These are phyloP conservation scores for Dasypolia templi DNA, from an alignment of 2,888 invertebrate species.

Conservation along the genomic window DNA sequence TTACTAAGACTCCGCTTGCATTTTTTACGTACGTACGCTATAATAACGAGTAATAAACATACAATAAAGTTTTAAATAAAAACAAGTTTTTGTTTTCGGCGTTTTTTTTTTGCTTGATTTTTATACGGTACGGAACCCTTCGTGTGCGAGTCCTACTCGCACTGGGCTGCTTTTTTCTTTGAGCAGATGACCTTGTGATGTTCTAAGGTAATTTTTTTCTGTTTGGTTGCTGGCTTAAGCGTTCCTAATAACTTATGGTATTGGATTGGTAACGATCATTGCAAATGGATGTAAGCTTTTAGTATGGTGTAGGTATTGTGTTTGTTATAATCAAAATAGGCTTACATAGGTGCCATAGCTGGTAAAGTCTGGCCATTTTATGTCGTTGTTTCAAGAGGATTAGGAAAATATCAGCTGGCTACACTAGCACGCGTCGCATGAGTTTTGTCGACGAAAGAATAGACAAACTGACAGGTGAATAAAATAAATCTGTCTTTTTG, in stretches of 20 bases:
- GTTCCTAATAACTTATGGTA: not conserved
- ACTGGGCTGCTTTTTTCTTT: not conserved
- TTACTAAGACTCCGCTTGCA: not conserved
- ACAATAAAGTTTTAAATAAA: no score
- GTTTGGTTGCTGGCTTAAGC: not conserved
- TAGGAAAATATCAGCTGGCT: not conserved
- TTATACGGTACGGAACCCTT: no score
- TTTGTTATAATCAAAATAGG: slow-evolving; percentile 6
- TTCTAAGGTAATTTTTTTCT: not conserved
- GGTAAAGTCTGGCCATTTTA: not conserved
- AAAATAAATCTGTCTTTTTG: no score
- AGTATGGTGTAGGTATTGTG: not conserved
- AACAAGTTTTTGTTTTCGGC: no score
- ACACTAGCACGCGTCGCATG: no score
- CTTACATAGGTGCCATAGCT: not conserved
- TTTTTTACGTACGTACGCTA: no score
- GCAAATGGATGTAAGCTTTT: slow-evolving; percentile 10
- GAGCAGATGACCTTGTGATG: not conserved
- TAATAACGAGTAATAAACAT: not conserved
- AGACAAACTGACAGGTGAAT: no score
- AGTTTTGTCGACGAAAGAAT: no score
- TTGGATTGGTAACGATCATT: slow-evolving; percentile 2
- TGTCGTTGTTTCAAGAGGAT: not conserved
- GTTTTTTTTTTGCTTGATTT: no score
- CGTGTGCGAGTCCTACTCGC: not conserved